Percentiles rank a stretch among this genome's conserved stretches.
Evolutionary conservation across 2,888 invertebrate species (phyloP).

Genomic region (Gibbula magus): DNA sequence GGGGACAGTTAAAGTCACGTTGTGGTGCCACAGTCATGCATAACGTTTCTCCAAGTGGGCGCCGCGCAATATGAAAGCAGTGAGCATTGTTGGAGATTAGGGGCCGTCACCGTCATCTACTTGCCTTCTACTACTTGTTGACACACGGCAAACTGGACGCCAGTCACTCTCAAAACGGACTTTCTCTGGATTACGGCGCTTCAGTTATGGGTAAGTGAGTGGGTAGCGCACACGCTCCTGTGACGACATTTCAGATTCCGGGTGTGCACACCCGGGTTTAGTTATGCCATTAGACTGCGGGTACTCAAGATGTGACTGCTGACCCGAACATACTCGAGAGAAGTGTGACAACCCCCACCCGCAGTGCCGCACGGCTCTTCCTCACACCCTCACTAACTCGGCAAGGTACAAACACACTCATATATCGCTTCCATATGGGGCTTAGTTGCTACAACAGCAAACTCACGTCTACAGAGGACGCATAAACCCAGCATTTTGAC

Average conservation of each 20-base stretch:
- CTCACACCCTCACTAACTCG: not conserved
- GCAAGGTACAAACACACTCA: not conserved
- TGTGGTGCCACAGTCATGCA: constrained; percentile 25
- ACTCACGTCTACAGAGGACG: not conserved
- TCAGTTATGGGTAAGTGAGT: constrained; percentile 32
- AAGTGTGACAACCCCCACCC: not conserved
- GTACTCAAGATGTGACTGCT: constrained; percentile 1
- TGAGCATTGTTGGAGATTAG: not conserved
- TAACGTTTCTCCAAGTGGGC: constrained; percentile 22
- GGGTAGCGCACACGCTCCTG: not conserved
- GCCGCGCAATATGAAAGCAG: constrained; percentile 14
- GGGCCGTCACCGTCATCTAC: not conserved
- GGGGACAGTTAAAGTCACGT: constrained; percentile 29
- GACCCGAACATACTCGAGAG: not conserved
- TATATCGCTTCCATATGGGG: constrained; percentile 27
- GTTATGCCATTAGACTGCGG: not conserved
- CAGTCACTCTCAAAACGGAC: constrained; percentile 1
- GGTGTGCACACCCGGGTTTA: not conserved
- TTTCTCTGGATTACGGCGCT: constrained; percentile 25
- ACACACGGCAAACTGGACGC: constrained; percentile 22
- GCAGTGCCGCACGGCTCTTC: not conserved
- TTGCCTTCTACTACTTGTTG: not conserved
- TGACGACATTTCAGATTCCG: not conserved
- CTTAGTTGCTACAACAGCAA: not conserved
- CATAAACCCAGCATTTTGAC: constrained; percentile 21